Evolutionary conservation across 1,140 invertebrate genomes (phyloP).

Genomic region (Ostrea denselamellosa): DNA sequence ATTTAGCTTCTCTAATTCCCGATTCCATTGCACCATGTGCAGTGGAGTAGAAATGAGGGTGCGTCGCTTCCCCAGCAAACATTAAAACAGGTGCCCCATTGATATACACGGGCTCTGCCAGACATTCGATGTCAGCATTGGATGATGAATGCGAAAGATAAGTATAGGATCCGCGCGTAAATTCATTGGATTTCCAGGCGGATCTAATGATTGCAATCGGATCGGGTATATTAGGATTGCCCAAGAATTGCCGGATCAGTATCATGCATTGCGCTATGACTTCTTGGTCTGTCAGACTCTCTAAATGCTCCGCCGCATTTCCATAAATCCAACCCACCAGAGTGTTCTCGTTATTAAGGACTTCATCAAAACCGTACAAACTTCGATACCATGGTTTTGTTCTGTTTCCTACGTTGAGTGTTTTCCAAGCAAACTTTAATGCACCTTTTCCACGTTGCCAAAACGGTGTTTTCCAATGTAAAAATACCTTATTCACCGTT

Average conservation of each 20-base stretch:
- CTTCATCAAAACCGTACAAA: conserved; percentile 84
- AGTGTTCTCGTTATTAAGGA: conserved; percentile 84
- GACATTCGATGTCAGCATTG: conserved; percentile 47
- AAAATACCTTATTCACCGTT: conserved; percentile 87
- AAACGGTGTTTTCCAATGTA: conserved; percentile 83
- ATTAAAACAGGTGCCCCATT: conserved; percentile 53
- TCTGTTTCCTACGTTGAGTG: not conserved
- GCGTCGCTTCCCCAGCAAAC: conserved; percentile 67
- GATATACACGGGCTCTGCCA: conserved; percentile 59
- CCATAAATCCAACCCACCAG: conserved; percentile 86
- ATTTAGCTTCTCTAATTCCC: conserved; percentile 61
- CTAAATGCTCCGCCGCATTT: conserved; percentile 86
- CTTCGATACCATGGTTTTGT: conserved; percentile 81
- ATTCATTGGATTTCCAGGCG: conserved; percentile 89
- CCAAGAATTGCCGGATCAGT: conserved; percentile 81
- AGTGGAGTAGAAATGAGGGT: conserved; percentile 57
- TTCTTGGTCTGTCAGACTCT: conserved; percentile 84
- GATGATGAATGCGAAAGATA: conserved; percentile 53
- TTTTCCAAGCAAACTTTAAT: conserved; percentile 81
- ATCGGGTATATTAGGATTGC: conserved; percentile 79
- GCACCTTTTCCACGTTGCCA: conserved; percentile 79
- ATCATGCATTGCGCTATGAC: conserved; percentile 83
- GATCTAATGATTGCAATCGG: conserved; percentile 83
- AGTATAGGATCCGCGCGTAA: conserved; percentile 89
- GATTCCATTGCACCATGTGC: conserved; percentile 62